phyloP scores from a whole-genome alignment of 1,140 invertebrate genomes.

The Argopecten irradians region DNA sequence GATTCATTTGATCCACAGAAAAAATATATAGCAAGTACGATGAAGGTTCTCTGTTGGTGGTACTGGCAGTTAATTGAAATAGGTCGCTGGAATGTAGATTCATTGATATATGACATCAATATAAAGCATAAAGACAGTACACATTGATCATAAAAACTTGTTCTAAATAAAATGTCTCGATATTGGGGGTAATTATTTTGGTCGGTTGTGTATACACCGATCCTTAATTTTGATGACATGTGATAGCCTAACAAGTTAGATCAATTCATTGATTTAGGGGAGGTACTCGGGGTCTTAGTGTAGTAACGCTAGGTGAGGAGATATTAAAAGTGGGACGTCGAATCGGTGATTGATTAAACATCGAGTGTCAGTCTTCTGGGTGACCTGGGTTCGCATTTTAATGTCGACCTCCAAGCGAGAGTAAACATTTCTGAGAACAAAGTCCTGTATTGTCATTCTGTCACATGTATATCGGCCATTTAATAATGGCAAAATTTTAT shows the following conservation, averaged over 20 bases:
- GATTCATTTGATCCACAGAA: no score
- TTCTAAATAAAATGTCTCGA: no score
- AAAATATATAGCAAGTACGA: no score
- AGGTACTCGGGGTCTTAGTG: not conserved
- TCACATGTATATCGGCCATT: not conserved
- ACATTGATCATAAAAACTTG: no score
- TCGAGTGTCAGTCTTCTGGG: not conserved
- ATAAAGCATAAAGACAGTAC: no score
- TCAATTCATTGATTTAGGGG: not conserved
- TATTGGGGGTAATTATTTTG: no score
- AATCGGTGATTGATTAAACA: not conserved
- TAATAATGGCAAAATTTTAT: conserved; percentile 5
- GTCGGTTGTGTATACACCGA: not conserved
- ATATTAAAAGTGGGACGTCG: not conserved
- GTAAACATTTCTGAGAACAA: conserved; percentile 1
- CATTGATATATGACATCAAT: no score
- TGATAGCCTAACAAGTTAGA: not conserved
- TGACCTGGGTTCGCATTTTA: not conserved
- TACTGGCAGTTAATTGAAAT: no score
- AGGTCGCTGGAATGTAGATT: no score
- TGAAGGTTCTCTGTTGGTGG: no score
- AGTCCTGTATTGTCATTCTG: not conserved
- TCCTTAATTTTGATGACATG: not conserved
- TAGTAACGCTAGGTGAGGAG: not conserved
- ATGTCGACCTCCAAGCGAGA: not conserved